These are phyloP conservation scores for Heterotis niloticus DNA, from an alignment of 2,113 vertebrate species.

Conservation along the genomic window DNA sequence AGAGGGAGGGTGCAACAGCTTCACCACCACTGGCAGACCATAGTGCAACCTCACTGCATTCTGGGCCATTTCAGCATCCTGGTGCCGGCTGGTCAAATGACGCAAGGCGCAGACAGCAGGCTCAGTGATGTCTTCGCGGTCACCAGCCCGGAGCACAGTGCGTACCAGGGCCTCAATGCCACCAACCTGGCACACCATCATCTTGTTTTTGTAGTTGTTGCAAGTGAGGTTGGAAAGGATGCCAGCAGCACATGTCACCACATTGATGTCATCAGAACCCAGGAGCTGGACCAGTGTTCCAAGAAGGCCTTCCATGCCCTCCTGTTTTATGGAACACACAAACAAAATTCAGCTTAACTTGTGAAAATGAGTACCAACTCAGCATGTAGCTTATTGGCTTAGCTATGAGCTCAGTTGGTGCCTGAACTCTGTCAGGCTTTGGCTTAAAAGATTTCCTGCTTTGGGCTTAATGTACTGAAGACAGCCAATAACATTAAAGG, in stretches of 20 bases:
- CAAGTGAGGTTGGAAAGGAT: slow-evolving; percentile 98
- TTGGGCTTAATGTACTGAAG: no score
- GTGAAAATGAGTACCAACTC: no score
- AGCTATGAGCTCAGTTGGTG: no score
- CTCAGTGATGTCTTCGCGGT: slow-evolving; percentile 97
- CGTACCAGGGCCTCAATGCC: slow-evolving; percentile 95
- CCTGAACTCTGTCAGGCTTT: no score
- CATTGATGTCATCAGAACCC: slow-evolving; percentile 97
- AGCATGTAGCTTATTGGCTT: no score
- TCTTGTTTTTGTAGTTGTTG: slow-evolving; percentile 99
- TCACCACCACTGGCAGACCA: slow-evolving; percentile 93
- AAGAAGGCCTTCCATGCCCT: slow-evolving; percentile 97
- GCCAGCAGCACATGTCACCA: slow-evolving; percentile 95
- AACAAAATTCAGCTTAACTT: no score
- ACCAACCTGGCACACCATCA: slow-evolving; percentile 98
- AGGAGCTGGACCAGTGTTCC: slow-evolving; percentile 94
- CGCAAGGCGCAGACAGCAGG: slow-evolving; percentile 94
- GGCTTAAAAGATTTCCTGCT: no score
- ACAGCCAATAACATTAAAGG: no score
- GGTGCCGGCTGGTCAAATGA: slow-evolving; percentile 93
- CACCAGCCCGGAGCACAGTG: slow-evolving; percentile 91
- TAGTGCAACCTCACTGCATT: slow-evolving; percentile 97
- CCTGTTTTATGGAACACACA: slow-evolving; percentile 57
- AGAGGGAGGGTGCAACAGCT: slow-evolving; percentile 92
- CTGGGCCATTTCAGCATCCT: slow-evolving; percentile 98